Base-by-base conservation (phyloP, 2,797 vertebrate genomes). In the Megaceryle alcyon region DNA sequence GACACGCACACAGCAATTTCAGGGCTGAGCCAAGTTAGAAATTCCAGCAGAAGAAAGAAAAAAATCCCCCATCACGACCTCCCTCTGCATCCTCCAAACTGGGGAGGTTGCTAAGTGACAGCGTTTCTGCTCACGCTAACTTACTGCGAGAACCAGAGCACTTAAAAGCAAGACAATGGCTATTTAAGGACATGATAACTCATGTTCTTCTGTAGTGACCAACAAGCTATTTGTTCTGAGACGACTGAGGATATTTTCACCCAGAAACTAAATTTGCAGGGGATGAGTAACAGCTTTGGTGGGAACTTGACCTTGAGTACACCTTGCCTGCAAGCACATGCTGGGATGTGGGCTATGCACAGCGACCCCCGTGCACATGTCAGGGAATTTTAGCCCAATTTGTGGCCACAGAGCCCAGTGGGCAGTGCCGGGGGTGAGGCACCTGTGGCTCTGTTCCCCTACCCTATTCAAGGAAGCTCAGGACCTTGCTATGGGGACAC, bases 91-190 rank as follows among this genome's bases (percentile, higher is more conserved):
- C 66, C 66, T 86, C 59, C 88, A 79, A 76, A 15, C 48, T 49
- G 77, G 51, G 44, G 44, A 94, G 90, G 93, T 92, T 95, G 90
- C 92, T 88, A 70, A 96, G 96, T 81, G 93, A 91, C 85, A 37
- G 76, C 22, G 8, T 61, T 79, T 56, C 63, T 68, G 65, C 83
- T 80, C 57, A 20, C 85, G 2, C 63, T 25, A 12, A 43, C 76
- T 53, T 82, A 17, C 37, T 37, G 53, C 0, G 2, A 89, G 60
- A 91, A 76, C 75, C 83, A 37, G 69, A 82, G 71, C 4, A 3
- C 84, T 77, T 59, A 28, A 88, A 90, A 92, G 90, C 87, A 29
- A 23, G 59, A 51, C 54, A 78, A 82, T 31, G 72, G 43, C 10
- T 49, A 63, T 84, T 93, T 90, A 90, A 80, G 92, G 56, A 79